Conservation (phyloP, 2,113 vertebrate species). For the Scytalopus superciliaris region DNA sequence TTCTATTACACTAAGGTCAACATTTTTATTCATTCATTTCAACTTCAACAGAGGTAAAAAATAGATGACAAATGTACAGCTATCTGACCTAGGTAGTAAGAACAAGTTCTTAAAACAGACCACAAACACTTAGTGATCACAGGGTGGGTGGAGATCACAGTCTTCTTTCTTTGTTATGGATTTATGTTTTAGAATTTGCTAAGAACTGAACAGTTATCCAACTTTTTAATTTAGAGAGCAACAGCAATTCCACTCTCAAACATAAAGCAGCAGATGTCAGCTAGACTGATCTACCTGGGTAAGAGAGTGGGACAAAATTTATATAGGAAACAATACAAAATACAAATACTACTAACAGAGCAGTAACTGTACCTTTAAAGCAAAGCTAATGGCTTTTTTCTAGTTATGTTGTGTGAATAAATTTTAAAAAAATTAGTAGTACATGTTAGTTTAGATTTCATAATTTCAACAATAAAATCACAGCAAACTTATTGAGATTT, state of each 20-base stretch:
- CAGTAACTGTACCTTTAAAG: neutral
- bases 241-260: neutral
- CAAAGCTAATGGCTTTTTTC: neutral
- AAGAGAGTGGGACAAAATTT: neutral
- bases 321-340: neutral
- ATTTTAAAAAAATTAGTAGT: neutral
- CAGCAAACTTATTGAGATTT: neutral
- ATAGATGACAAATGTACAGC: neutral
- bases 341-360: neutral
- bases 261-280: neutral
- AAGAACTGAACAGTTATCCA: neutral
- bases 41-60: neutral
- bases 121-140: too few species aligned
- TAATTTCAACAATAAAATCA: neutral
- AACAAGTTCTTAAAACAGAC: neutral
- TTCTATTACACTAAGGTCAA: conserved; percentile 11
- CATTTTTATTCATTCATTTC: neutral
- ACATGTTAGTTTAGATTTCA: neutral
- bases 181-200: neutral
- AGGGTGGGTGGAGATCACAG: too few species aligned
- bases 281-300: neutral
- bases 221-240: neutral
- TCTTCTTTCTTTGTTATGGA: neutral
- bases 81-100: neutral
- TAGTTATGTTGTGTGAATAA: neutral